phyloP scores from a whole-genome alignment of 1,140 invertebrate genomes.

The Ptiloglossa arizonensis region DNA sequence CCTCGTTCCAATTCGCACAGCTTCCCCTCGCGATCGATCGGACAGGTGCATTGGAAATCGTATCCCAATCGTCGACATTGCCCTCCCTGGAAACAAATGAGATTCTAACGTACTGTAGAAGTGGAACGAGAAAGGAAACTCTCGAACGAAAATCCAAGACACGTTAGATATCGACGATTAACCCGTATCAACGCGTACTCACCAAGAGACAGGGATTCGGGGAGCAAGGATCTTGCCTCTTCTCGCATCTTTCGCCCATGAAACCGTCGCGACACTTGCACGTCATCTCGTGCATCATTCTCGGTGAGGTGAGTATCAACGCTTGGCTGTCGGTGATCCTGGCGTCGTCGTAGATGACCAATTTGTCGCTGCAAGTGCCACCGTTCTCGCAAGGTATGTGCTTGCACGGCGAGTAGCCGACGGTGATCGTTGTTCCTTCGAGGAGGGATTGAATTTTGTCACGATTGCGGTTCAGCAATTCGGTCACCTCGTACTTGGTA shows the following conservation, averaged over 20 bases:
- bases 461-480: conserved; percentile 85
- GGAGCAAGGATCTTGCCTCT: conserved; percentile 93
- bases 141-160: too few relatives aligned
- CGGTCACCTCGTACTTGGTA: conserved; percentile 84
- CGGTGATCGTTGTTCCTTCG: conserved; percentile 82
- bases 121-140: too few relatives aligned
- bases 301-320: conserved; percentile 90
- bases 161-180: too few relatives aligned
- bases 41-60: conserved; percentile 92
- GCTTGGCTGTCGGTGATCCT: conserved; percentile 89
- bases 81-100: conserved; percentile 82
- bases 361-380: conserved; percentile 88
- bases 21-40: conserved; percentile 88
- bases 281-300: conserved; percentile 88
- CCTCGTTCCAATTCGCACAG: conserved; percentile 92
- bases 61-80: conserved; percentile 91
- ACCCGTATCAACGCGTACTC: too few relatives aligned
- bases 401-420: conserved; percentile 89
- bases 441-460: conserved; percentile 85
- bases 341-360: conserved; percentile 87
- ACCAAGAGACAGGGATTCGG: conserved; percentile 91
- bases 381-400: conserved; percentile 88
- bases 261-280: conserved; percentile 92
- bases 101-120: too few relatives aligned
- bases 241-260: conserved; percentile 90